phyloP scores from a whole-genome alignment of 2,797 vertebrate species.

The Percopsis omiscomaycus region DNA sequence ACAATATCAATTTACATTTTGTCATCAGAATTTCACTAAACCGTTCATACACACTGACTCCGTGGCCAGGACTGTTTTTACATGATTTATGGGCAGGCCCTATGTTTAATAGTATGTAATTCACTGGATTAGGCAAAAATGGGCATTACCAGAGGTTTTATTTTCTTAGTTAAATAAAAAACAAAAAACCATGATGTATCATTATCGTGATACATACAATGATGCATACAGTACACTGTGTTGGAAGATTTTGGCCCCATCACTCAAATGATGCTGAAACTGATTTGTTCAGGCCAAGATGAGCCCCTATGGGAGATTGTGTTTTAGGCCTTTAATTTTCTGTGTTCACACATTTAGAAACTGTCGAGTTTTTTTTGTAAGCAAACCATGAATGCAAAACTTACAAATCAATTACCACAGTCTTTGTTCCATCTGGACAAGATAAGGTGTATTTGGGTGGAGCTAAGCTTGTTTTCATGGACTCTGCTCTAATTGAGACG shows the following conservation, averaged over 20 bases:
- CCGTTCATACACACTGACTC: no score
- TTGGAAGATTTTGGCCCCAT: constrained; percentile 25
- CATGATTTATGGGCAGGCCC: no score
- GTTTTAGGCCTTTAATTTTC: constrained; percentile 16
- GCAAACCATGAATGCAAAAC: background rate
- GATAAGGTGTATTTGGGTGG: constrained; percentile 59
- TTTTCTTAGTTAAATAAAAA: constrained; percentile 21
- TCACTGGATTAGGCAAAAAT: no score
- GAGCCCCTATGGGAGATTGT: constrained; percentile 35
- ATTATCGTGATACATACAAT: no score
- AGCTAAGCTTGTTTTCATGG: constrained; percentile 42
- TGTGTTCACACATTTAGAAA: background rate
- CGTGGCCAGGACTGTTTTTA: no score
- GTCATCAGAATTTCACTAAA: no score
- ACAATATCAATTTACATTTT: no score
- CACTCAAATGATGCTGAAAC: constrained; percentile 37
- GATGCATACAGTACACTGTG: no score
- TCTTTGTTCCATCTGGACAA: constrained; percentile 48
- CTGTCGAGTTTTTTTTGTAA: background rate
- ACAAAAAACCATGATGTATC: constrained; percentile 22
- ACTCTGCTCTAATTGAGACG: constrained; percentile 46
- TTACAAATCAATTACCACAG: constrained; percentile 19
- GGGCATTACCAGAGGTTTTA: no score
- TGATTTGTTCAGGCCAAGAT: constrained; percentile 53
- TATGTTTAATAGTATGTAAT: no score